phyloP scores from a whole-genome alignment of 2,888 invertebrate genomes.

The Pristionchus exspectatus region DNA sequence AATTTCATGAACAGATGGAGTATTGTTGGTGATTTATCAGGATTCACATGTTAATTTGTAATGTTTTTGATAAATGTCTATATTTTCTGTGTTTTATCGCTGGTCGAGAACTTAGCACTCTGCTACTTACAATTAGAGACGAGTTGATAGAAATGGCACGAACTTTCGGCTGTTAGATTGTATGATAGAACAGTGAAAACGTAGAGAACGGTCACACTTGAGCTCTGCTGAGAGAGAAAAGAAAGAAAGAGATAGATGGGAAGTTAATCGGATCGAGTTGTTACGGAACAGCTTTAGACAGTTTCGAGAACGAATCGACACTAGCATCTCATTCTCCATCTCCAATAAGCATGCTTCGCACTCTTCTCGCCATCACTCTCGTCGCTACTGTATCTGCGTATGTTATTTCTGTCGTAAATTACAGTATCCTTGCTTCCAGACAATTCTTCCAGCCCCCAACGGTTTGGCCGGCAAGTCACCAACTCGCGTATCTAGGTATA shows the following conservation, averaged over 20 bases:
- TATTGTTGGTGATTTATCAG: neutral
- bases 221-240: neutral
- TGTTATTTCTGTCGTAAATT: neutral
- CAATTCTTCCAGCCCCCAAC: conserved; percentile 38
- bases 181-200: neutral
- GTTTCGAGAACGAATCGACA: conserved; percentile 44
- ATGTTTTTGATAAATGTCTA: neutral
- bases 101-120: neutral
- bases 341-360: neutral
- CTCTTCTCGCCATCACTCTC: neutral
- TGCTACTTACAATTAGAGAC: neutral
- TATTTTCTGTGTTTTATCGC: neutral
- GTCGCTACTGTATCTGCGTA: conserved; percentile 5
- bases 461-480: conserved; percentile 33
- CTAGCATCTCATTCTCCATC: neutral
- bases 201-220: neutral
- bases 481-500: conserved; percentile 48
- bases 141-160: neutral
- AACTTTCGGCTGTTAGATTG: neutral
- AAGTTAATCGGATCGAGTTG: conserved; percentile 31
- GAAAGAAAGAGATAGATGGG: neutral
- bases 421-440: conserved; percentile 20
- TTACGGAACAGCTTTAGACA: conserved; percentile 28
- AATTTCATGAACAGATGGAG: neutral
- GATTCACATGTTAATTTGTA: neutral